A percentile compares a stretch with the other conserved stretches of the same genome.
These are phyloP conservation scores for Acrocephalus scirpaceus DNA, from an alignment of 2,797 vertebrate genomes.

Conservation along the genomic window DNA sequence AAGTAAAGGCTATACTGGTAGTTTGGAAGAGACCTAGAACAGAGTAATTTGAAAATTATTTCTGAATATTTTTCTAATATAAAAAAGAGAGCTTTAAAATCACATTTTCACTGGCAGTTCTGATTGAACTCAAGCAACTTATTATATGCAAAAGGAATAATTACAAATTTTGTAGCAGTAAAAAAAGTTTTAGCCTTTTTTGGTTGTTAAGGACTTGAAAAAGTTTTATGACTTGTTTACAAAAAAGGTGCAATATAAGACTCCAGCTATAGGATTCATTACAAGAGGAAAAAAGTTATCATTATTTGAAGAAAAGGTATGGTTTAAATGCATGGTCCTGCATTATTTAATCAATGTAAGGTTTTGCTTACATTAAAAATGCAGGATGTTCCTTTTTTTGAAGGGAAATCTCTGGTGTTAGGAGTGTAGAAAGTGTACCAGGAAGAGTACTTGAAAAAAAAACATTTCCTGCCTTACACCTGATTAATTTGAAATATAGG, in stretches of 20 bases:
- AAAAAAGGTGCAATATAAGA: background rate
- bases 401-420: background rate
- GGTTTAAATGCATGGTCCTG: background rate
- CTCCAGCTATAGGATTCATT: background rate
- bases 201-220: background rate
- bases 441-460: background rate
- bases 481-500: background rate
- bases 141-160: background rate
- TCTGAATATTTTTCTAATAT: background rate
- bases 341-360: background rate
- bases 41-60: background rate
- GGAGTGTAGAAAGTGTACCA: background rate
- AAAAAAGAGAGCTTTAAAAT: background rate
- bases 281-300: background rate
- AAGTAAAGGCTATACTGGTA: background rate
- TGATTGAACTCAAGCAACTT: background rate
- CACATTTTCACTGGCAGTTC: background rate
- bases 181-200: background rate
- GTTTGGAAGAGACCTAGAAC: background rate
- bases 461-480: background rate
- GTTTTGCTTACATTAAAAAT: background rate
- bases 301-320: background rate
- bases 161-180: background rate
- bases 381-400: background rate
- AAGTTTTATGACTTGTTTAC: background rate